Base-by-base conservation (phyloP, 2,888 invertebrate species). In the Frankliniella fusca region DNA sequence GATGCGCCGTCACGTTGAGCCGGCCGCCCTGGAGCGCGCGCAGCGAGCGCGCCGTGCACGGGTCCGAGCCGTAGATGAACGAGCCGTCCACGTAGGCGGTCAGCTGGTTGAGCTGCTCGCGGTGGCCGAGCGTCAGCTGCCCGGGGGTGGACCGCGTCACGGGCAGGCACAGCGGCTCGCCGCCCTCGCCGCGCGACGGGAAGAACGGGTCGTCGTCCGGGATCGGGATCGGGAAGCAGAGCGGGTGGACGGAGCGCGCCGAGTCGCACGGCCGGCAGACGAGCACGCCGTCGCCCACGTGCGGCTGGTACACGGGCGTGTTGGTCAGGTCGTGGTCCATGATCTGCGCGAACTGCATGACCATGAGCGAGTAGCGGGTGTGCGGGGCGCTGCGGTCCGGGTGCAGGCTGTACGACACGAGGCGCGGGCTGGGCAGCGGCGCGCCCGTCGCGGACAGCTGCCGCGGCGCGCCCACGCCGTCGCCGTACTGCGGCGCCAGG, bases 311-410 rank as follows among this genome's bases (percentile, higher is more conserved):
- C 83, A 90, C 89, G 0, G 91, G 91, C 3, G 91, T 90, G 84
- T 90, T 89, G 18, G 90, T 90, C 83, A 91, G 86, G 84, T 91
- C 91, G 85, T 91, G 91, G 84, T 91, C 91, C 79, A 91, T 86
- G 81, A 91, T 88, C 85, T 91, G 91, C 9, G 90, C 91, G 84
- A 89, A 90, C 85, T 90, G 90, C 90, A 91, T 90, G n/a, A 90
- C 86, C 86, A 91, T 87, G 76, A 90, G 86, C 0, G 90, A 88
- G 85, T 90, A 90, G 15, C 89, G 86, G 18, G 87, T 87, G 84
- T 90, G 89, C 0, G 89, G 89, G 3, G 87, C 86, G 81, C 88
- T 88, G 48, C 88, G 87, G 84, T 89, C 89, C 28, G 87, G 86
- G 85, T 91, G 90, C 28, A 90, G 87, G 76, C 86, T 87, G 70